Evolutionary conservation across 2,113 vertebrate species (phyloP).

Genomic region (Ptilonorhynchus violaceus): DNA sequence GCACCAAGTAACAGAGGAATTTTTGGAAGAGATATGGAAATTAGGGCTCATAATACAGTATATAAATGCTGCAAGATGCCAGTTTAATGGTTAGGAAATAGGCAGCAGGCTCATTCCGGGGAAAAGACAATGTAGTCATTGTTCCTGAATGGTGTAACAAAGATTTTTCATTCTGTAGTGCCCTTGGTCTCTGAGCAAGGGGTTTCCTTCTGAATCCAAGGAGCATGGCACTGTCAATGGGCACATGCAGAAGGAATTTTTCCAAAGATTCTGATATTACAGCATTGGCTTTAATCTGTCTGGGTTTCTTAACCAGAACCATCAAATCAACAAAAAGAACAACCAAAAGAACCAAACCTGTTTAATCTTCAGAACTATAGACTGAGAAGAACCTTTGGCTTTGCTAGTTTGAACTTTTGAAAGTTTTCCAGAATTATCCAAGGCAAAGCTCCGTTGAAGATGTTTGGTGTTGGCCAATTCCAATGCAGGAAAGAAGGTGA

Average conservation of each 20-base stretch:
- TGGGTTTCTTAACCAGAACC: not conserved
- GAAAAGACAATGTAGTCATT: not conserved
- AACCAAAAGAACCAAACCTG: not conserved
- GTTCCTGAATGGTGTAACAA: not conserved
- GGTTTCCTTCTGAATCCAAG: not conserved
- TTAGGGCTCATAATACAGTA: not conserved
- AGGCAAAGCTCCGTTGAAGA: not conserved
- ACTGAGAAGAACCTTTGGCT: not conserved
- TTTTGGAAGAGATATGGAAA: not conserved
- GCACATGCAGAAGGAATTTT: not conserved
- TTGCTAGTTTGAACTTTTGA: not conserved
- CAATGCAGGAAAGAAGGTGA: rapidly evolving
- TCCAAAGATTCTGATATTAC: not conserved
- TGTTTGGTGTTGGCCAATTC: not conserved
- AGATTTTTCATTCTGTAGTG: not conserved
- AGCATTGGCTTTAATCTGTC: not conserved
- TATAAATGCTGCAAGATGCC: not conserved
- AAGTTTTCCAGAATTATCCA: not conserved
- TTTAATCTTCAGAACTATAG: not conserved
- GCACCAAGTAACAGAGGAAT: not conserved
- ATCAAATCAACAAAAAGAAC: not conserved
- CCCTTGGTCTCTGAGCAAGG: not conserved
- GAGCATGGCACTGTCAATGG: not conserved
- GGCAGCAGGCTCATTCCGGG: not conserved
- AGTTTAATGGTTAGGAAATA: not conserved